Evolutionary conservation across 2,888 invertebrate genomes (phyloP).

Genomic region (Petrolisthes cinctipes): DNA sequence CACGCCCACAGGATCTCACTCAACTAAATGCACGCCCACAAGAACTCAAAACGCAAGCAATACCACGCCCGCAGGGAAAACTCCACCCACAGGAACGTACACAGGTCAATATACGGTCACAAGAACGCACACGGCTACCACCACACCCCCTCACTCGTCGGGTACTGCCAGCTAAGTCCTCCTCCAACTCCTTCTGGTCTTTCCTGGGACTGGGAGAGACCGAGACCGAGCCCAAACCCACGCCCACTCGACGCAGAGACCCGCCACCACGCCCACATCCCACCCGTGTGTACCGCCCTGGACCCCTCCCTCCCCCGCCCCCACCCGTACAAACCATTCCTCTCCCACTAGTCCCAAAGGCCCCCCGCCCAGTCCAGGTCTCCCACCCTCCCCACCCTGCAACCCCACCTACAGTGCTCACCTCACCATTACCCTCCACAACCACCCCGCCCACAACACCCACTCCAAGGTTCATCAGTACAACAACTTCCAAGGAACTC

Average conservation of each 20-base stretch:
- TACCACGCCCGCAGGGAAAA: not conserved
- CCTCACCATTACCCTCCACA: not conserved
- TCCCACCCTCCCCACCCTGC: constrained; percentile 3
- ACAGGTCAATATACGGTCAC: not conserved
- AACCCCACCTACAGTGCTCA: not conserved
- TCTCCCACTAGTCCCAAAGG: not conserved
- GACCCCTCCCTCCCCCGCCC: not conserved
- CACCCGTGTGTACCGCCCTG: not conserved
- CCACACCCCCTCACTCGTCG: not conserved
- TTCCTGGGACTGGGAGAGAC: constrained; percentile 19
- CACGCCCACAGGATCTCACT: not conserved
- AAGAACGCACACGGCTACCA: not conserved
- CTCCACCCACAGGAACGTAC: not conserved
- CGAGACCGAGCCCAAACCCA: not conserved
- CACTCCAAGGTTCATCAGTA: not conserved
- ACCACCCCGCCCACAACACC: not conserved
- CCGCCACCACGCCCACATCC: constrained; percentile 8
- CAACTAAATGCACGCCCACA: not conserved
- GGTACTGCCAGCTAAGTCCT: not conserved
- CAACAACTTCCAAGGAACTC: not conserved
- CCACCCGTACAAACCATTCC: not conserved
- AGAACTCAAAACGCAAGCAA: too few relatives aligned
- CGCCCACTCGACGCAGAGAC: not conserved
- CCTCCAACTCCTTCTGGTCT: constrained; percentile 29
- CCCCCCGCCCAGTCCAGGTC: not conserved